Evolutionary conservation across 2,888 invertebrate genomes (phyloP), one percentile per base, ranked within the genome.

Genomic region (Hesperia comma): DNA sequence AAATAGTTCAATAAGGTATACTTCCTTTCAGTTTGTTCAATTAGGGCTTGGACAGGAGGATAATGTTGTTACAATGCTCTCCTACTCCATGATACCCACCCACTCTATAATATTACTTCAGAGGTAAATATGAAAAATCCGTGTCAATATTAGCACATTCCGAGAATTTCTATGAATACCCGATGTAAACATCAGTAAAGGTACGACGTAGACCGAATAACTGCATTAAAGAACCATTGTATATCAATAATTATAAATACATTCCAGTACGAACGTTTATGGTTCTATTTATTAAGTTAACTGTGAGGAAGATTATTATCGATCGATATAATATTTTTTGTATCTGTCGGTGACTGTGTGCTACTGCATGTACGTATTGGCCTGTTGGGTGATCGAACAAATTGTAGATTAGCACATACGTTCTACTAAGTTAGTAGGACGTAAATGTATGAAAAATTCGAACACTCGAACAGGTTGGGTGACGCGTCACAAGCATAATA

Each of bases 401-500:
- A 8, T 15, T 15, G 15, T 37, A 17, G 15, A 46, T 41, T 12
- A n/a, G 41, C 1, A 12, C 6, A 17, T 7, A 17, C 8, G 17
- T 46, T 17, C 46, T 17, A 46, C 46, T 46, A 17, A 46, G 7
- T 17, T 8, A 49, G 19, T 49, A 19, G 49, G 10, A 49, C 19
- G 49, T 49, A 19, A 49, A 49, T 12, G 10, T 19, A 49, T 19
- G 49, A 19, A 19, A 49, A 49, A 19, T 12, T 6, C 12, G 15
- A 12, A 19, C 19, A 49, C 19, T 21, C 6, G 12, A 43, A 58
- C 43, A 43, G 43, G 43, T 46, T 32, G 53, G 33, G 14, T 6
- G 14, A 26, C 7, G 53, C 26, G 33, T 46, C 63, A 56, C 17
- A 46, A 55, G 55, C n/a, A 56, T 63, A 58, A 58, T 64, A 64